These are phyloP conservation scores for Trachelus iudaicus DNA, from an alignment of 2,888 invertebrate genomes.

Conservation along the genomic window DNA sequence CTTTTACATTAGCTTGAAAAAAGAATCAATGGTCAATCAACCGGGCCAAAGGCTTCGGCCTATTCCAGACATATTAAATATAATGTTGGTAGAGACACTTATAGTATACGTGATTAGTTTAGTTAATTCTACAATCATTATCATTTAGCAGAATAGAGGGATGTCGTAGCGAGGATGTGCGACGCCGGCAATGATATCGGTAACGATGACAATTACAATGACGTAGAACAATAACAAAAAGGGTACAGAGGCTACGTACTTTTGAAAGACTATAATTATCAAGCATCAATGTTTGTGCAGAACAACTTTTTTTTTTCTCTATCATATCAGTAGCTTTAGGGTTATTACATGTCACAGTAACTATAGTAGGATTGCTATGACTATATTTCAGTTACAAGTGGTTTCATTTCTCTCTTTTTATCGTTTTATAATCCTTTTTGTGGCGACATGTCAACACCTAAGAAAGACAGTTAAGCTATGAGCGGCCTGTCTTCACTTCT, in stretches of 20 bases:
- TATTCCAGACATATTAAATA: too few relatives aligned
- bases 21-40: too few relatives aligned
- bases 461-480: conserved; percentile 56
- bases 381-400: conserved; percentile 41
- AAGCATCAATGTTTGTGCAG: conserved; percentile 60
- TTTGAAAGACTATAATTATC: conserved; percentile 53
- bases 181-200: not conserved
- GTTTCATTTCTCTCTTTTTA: conserved; percentile 26
- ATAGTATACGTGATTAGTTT: too few relatives aligned
- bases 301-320: conserved; percentile 44
- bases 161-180: too few relatives aligned
- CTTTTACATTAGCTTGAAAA: too few relatives aligned
- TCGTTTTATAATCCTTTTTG: not conserved
- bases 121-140: too few relatives aligned
- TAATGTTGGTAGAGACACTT: too few relatives aligned
- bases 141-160: too few relatives aligned
- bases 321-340: conserved; percentile 48
- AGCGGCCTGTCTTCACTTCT: conserved; percentile 40
- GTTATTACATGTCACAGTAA: conserved; percentile 59
- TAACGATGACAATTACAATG: not conserved
- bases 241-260: conserved; percentile 18
- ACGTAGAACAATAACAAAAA: conserved; percentile 13
- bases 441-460: conserved; percentile 41
- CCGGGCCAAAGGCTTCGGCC: too few relatives aligned
- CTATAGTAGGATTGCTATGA: conserved; percentile 52